These are phyloP conservation scores for Columba livia DNA, from an alignment of 2,113 vertebrate genomes.

Conservation along the genomic window DNA sequence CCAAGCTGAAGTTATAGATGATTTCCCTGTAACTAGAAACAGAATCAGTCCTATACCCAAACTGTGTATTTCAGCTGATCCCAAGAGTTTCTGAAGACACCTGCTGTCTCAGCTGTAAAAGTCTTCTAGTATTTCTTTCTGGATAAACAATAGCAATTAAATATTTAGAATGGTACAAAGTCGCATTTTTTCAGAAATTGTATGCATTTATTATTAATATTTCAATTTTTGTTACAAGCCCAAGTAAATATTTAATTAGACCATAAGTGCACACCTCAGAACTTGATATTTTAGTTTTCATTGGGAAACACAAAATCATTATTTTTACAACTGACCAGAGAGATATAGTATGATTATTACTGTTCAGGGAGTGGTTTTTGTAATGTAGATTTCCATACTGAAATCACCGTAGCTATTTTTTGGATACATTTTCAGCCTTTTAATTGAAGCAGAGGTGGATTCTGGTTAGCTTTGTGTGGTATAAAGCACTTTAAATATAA, in stretches of 20 bases:
- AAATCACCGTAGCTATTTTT: background rate
- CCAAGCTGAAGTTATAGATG: background rate
- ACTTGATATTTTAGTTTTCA: slow-evolving; percentile 15
- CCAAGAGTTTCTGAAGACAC: background rate
- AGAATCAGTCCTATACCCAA: background rate
- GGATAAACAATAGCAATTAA: background rate
- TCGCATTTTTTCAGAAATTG: background rate
- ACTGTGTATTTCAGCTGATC: background rate
- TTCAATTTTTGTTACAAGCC: background rate
- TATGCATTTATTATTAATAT: background rate
- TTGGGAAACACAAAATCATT: background rate
- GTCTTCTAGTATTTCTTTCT: background rate
- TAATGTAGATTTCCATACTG: background rate
- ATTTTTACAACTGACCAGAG: slow-evolving; percentile 21
- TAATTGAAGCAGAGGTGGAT: background rate
- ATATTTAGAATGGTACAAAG: background rate
- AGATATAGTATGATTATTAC: background rate
- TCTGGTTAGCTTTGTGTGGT: background rate
- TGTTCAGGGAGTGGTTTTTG: background rate
- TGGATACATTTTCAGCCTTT: background rate
- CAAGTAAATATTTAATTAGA: slow-evolving; percentile 21
- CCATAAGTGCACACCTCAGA: background rate
- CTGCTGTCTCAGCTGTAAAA: background rate
- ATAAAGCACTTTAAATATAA: background rate
- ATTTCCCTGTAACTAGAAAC: background rate